Conservation (phyloP, 1,140 invertebrate species). For the fruit fly (Drosophila melanogaster) region Release_6_plus_ISO1_MT NT_033777.3:7592501-7593000, state of each 20-base stretch:
- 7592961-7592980: slow-evolving; percentile 27
- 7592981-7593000: slow-evolving; percentile 22
- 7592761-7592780: slow-evolving; percentile 1
- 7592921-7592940: slow-evolving; percentile 3
- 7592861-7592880: slow-evolving; percentile 21
- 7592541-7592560: slow-evolving; percentile 4
- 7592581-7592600: slow-evolving; percentile 41
- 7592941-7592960: slow-evolving; percentile 52
- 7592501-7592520: slow-evolving; percentile 39
- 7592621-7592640: slow-evolving; percentile 23
- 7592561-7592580: slow-evolving; percentile 47
- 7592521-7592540: slow-evolving; percentile 9
- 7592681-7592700: slow-evolving; percentile 15
- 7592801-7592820: slow-evolving; percentile 54
- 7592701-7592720: background rate
- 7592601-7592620: slow-evolving; percentile 67
- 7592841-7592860: slow-evolving; percentile 50
- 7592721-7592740: slow-evolving; percentile 47
- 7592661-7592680: slow-evolving; percentile 5
- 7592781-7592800: slow-evolving; percentile 60
- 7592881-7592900: slow-evolving; percentile 54
- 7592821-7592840: slow-evolving; percentile 64
- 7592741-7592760: slow-evolving; percentile 24
- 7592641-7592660: background rate
- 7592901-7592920: slow-evolving; percentile 42